These are phyloP conservation scores for Argyrosomus regius DNA, from an alignment of 2,797 vertebrate species.

Conservation along the genomic window DNA sequence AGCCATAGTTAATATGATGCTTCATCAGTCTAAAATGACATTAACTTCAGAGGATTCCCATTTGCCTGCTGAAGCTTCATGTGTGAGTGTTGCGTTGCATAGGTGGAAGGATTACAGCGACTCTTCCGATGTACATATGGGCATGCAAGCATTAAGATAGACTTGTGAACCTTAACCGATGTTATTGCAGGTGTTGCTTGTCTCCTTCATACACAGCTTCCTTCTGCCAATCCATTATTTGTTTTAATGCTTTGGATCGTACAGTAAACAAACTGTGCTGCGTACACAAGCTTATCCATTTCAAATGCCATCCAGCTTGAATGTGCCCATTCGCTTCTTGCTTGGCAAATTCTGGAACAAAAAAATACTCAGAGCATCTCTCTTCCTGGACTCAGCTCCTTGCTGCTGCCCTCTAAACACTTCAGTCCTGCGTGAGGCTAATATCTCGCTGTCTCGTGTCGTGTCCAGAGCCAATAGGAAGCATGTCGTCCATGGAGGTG, in stretches of 20 bases:
- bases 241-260: conserved; percentile 12
- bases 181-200: conserved; percentile 11
- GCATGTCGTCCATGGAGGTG: conserved; percentile 97
- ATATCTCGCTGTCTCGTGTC: conserved; percentile 38
- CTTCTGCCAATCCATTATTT: conserved; percentile 29
- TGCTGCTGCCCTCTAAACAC: conserved; percentile 44
- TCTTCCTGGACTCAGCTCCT: conserved; percentile 77
- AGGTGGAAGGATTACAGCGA: background rate
- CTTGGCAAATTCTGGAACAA: conserved; percentile 1
- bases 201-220: conserved; percentile 26
- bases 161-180: background rate
- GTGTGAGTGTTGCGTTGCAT: background rate
- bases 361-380: background rate
- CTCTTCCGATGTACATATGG: background rate
- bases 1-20: background rate
- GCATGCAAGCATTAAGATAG: background rate
- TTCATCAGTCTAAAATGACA: background rate
- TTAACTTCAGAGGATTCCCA: background rate
- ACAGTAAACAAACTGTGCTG: conserved; percentile 4
- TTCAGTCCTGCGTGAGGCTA: background rate
- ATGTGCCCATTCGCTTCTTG: conserved; percentile 63
- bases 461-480: conserved; percentile 91
- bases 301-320: conserved; percentile 56
- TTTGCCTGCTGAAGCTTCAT: background rate
- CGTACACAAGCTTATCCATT: conserved; percentile 44